Evolutionary conservation across 1,140 invertebrate genomes (phyloP).

Genomic region (Saccostrea cuccullata): DNA sequence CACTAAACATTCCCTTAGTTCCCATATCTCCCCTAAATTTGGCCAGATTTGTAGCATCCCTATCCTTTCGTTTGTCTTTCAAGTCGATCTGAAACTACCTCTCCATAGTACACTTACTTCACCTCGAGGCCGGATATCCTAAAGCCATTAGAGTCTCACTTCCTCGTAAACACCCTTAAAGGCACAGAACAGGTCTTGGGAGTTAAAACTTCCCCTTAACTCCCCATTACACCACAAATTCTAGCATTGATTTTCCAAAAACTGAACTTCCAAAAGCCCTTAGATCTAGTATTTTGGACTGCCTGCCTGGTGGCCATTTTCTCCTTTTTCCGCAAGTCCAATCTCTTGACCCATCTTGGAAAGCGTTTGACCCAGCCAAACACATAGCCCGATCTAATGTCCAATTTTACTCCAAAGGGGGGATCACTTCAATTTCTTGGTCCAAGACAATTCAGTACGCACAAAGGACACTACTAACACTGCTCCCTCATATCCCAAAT

Average conservation of each 20-base stretch:
- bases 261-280: not conserved
- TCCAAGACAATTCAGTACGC: constrained; percentile 42
- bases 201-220: not conserved
- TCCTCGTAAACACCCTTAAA: not conserved
- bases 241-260: not conserved
- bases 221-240: constrained; percentile 26
- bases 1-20: not conserved
- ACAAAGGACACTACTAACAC: not conserved
- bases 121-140: not conserved
- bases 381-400: not conserved
- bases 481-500: not conserved
- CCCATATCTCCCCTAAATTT: not conserved
- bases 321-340: constrained; percentile 47
- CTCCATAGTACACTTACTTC: not conserved
- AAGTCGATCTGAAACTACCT: not conserved
- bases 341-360: not conserved
- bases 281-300: constrained; percentile 35
- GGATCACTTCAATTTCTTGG: not conserved
- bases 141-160: constrained; percentile 31
- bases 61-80: not conserved
- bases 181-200: constrained; percentile 16
- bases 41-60: not conserved
- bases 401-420: not conserved
- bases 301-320: constrained; percentile 42
- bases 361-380: constrained; percentile 27